Base-by-base conservation (phyloP, 2,888 invertebrate genomes). In the Pasiphila rectangulata region DNA sequence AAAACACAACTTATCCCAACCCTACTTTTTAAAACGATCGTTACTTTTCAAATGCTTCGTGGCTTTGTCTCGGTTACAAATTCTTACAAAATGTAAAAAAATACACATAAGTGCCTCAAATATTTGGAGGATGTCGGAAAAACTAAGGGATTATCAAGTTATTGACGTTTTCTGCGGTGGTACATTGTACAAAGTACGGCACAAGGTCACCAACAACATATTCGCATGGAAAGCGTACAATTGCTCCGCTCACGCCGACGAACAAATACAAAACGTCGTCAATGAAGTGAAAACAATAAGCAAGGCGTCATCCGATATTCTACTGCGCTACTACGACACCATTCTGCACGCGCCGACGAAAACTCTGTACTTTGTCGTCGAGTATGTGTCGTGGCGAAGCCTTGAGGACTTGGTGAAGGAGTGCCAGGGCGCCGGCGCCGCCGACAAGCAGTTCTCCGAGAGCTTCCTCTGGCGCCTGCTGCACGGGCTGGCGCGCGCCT, bases 191-290 rank as follows among this genome's bases (percentile, higher is more conserved):
- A 88, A 88, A 83, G 89, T 89, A 63, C 77, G 77, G 62, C 87
- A 89, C 83, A 89, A 89, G 83, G 83, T 82, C 80, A 87, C 83
- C 57, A 80, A 83, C 71, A 81, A 82, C 64, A 79, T 87, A 72
- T 86, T 83, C 68, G 80, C 84, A 63, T 89, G 89, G 89, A 86
- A 83, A 72, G 89, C 89, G 55, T 83, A 75, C 74, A 73, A 88
- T 66, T 88, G 87, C 61, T 78, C 79, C 54, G 69, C 74, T 61
- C 83, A 77, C 66, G 74, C 81, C 46, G 75, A 78, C 64, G 75
- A 81, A 67, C 81, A 85, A 71, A 77, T 89, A 74, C 76, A 83
- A 69, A 80, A 76, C 63, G 75, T 86, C 56, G 75, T 69, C 21
- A 76, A 72, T 58, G 89, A 88, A 72, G 86, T 86, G 60, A 83